phyloP scores from a whole-genome alignment of 2,797 vertebrate species.

The Phylloscopus collybita region DNA sequence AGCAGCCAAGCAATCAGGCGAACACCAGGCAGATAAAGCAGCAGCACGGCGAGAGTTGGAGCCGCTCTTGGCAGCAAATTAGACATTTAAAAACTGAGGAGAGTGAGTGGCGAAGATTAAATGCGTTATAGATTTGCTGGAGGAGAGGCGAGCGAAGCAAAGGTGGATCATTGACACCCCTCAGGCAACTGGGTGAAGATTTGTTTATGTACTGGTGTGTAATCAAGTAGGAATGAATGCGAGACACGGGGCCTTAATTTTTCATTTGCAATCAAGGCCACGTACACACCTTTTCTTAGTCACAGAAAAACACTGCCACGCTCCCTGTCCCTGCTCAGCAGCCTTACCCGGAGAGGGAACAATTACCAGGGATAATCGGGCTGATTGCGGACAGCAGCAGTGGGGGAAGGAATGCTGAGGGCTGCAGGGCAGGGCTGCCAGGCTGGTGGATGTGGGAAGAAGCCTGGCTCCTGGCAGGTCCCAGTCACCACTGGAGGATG shows the following conservation, averaged over 20 bases:
- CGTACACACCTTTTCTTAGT: conserved; percentile 29
- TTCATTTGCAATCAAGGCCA: conserved; percentile 74
- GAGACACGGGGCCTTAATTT: conserved; percentile 59
- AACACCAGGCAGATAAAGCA: neutral
- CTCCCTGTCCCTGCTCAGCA: conserved; percentile 31
- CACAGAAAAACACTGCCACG: conserved; percentile 33
- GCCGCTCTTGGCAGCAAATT: conserved; percentile 52
- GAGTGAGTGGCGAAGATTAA: conserved; percentile 67
- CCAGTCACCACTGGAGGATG: accelerated
- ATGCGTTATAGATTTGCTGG: conserved; percentile 66
- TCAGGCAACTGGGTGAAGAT: conserved; percentile 50
- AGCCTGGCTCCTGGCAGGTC: neutral
- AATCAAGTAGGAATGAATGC: conserved; percentile 49
- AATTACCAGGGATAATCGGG: conserved; percentile 41
- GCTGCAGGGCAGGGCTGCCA: neutral
- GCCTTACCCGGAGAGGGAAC: neutral
- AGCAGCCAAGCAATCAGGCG: neutral
- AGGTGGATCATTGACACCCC: conserved; percentile 59
- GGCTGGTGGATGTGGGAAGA: neutral
- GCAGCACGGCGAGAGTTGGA: neutral
- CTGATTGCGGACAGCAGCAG: conserved; percentile 5
- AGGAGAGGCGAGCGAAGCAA: conserved; percentile 39
- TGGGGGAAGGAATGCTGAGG: neutral
- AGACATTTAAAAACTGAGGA: conserved; percentile 66
- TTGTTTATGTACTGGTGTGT: neutral